These are phyloP conservation scores for Pentamera pediparva DNA, from an alignment of 53 echinoderm and acorn worm species.

Conservation along the genomic window DNA sequence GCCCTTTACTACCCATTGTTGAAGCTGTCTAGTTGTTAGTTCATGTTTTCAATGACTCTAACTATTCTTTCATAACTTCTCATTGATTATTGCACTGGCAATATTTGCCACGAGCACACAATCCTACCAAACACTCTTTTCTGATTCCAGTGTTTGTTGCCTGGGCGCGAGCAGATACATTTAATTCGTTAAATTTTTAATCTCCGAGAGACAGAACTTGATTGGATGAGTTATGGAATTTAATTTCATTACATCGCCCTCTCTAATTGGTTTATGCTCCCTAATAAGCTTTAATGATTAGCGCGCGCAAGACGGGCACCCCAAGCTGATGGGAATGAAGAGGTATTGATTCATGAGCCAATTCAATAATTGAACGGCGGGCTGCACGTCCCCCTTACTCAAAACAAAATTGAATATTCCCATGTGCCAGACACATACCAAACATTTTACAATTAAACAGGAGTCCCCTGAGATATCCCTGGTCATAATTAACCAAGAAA, in stretches of 20 bases:
- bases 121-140: too few relatives aligned
- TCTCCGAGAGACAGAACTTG: slow-evolving; percentile 21
- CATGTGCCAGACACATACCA: background rate
- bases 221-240: slow-evolving; percentile 35
- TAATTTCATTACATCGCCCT: slow-evolving; percentile 30
- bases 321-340: slow-evolving; percentile 13
- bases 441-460: too few relatives aligned
- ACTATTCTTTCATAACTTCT: too few relatives aligned
- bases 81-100: too few relatives aligned
- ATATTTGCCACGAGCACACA: too few relatives aligned
- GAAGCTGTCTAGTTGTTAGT: too few relatives aligned
- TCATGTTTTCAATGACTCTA: too few relatives aligned
- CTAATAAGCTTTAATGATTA: slow-evolving; percentile 36
- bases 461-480: too few relatives aligned
- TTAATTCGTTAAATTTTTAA: slow-evolving; percentile 20
- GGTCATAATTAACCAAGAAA: too few relatives aligned
- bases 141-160: too few relatives aligned
- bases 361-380: background rate
- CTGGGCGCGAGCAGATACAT: too few relatives aligned
- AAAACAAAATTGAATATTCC: background rate
- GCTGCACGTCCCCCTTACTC: background rate
- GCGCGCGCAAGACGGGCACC: background rate
- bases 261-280: slow-evolving; percentile 30
- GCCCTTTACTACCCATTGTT: too few relatives aligned
- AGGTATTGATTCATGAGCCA: slow-evolving; percentile 26